Evolutionary conservation across 2,113 vertebrate species (phyloP).

Genomic region (Xenopus laevis): DNA sequence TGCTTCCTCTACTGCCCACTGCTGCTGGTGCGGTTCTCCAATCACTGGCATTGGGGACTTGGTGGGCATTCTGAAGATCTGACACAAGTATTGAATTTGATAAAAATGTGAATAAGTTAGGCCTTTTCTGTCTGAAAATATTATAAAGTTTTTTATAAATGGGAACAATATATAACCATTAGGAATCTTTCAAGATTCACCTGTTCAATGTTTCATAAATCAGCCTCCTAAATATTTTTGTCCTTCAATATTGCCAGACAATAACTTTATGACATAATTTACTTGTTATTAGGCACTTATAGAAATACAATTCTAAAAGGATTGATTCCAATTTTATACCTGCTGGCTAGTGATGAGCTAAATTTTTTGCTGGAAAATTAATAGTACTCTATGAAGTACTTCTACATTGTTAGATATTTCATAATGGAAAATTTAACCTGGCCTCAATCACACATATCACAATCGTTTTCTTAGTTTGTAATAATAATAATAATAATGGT

Average conservation of each 20-base stretch:
- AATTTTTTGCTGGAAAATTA: neutral
- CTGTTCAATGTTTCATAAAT: too few relatives aligned
- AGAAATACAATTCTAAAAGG: neutral
- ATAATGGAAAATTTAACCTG: slow-evolving; percentile 14
- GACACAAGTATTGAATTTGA: too few relatives aligned
- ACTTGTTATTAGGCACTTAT: neutral
- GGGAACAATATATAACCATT: too few relatives aligned
- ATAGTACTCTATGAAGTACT: slow-evolving; percentile 6
- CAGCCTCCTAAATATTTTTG: neutral
- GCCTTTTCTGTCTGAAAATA: too few relatives aligned
- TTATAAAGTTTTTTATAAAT: too few relatives aligned
- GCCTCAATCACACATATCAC: slow-evolving; percentile 29
- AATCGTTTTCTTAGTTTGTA: slow-evolving; percentile 29
- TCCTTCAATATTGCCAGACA: neutral
- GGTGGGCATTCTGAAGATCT: too few relatives aligned
- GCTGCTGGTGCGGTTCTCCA: too few relatives aligned
- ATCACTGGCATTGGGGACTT: too few relatives aligned
- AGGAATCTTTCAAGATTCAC: too few relatives aligned
- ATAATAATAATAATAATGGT: neutral
- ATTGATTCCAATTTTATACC: slow-evolving; percentile 1
- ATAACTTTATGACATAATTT: neutral
- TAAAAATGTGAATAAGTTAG: too few relatives aligned
- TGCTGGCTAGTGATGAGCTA: neutral
- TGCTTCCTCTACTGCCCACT: too few relatives aligned
- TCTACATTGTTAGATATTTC: slow-evolving; percentile 29